Evolutionary conservation across 2,888 invertebrate genomes (phyloP).

Genomic region (Petrolisthes manimaculis): DNA sequence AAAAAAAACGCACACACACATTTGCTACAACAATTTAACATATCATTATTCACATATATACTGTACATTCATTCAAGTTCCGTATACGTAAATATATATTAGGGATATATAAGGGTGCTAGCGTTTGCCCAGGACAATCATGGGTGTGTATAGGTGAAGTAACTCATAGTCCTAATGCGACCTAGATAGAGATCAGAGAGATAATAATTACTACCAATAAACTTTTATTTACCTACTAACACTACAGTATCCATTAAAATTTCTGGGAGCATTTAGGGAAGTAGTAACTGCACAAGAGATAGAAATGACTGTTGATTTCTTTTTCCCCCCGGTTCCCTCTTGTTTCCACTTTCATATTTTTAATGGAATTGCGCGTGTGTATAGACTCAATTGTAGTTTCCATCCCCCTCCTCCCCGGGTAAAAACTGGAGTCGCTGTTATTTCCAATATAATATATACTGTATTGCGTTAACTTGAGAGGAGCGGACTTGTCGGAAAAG

Average conservation of each 20-base stretch:
- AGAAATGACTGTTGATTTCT: conserved; percentile 34
- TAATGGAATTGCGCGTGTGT: conserved; percentile 39
- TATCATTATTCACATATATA: no score
- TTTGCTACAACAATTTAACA: no score
- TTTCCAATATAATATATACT: conserved; percentile 47
- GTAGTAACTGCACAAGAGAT: conserved; percentile 20
- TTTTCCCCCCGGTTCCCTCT: conserved; percentile 12
- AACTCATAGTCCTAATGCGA: no score
- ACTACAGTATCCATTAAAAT: background rate
- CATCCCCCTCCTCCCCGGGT: conserved; percentile 26
- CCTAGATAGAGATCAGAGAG: no score
- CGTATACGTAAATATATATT: no score
- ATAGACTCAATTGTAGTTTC: conserved; percentile 50
- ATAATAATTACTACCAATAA: no score
- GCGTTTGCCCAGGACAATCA: background rate
- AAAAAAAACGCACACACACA: no score
- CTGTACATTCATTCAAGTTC: no score
- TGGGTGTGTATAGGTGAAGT: background rate
- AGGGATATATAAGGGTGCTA: no score
- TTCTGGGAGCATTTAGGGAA: conserved; percentile 14
- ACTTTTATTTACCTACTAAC: background rate
- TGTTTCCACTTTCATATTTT: conserved; percentile 35
- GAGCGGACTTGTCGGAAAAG: background rate
- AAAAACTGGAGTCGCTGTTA: conserved; percentile 40
- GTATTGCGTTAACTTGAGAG: conserved; percentile 39